phyloP scores from a whole-genome alignment of 1,140 invertebrate genomes.

The Philotrypesis tridentata region DNA sequence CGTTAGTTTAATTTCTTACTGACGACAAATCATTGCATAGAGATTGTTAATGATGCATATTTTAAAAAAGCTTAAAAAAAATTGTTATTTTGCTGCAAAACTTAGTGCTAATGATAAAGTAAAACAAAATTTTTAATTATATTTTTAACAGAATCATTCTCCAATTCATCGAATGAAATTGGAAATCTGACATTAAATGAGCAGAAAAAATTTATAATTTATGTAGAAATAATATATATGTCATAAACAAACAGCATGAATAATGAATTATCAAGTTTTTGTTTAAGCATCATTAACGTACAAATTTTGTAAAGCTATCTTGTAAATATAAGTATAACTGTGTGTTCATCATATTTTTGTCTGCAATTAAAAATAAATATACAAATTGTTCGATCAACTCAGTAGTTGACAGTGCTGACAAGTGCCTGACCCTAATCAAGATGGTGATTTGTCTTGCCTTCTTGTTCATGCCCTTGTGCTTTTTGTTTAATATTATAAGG shows the following conservation, averaged over 20 bases:
- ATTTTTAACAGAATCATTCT: background rate
- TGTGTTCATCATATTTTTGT: slow-evolving; percentile 57
- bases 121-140: no score
- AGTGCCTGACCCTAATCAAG: slow-evolving; percentile 52
- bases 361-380: slow-evolving; percentile 35
- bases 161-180: background rate
- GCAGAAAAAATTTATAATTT: background rate
- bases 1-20: slow-evolving; percentile 24
- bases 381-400: slow-evolving; percentile 11
- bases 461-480: background rate
- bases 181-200: background rate
- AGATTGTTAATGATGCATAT: slow-evolving; percentile 36
- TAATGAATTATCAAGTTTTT: slow-evolving; percentile 32
- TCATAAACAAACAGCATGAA: background rate
- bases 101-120: no score
- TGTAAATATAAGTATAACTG: slow-evolving; percentile 46
- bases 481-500: slow-evolving; percentile 12
- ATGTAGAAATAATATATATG: background rate
- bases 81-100: background rate
- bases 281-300: slow-evolving; percentile 45
- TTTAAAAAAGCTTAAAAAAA: slow-evolving; percentile 11
- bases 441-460: slow-evolving; percentile 22
- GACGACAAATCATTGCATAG: background rate
- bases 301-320: slow-evolving; percentile 50
- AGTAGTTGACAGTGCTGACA: slow-evolving; percentile 37